Evolutionary conservation across 2,888 invertebrate genomes (phyloP).

Genomic region (Chrysotoxum bicinctum): DNA sequence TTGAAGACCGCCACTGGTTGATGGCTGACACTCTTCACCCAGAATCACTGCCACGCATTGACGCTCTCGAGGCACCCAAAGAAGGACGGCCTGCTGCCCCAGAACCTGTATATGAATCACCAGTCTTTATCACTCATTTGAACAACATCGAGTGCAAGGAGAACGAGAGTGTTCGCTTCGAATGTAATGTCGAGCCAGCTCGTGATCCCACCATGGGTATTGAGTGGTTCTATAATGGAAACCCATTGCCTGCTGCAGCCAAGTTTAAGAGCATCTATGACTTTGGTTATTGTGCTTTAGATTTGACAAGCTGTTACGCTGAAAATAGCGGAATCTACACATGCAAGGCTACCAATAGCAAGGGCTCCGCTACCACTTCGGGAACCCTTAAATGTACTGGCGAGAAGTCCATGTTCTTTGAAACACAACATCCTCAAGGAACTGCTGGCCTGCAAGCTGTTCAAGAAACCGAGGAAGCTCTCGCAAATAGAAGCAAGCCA

Average conservation of each 20-base stretch:
- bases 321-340: constrained; percentile 97
- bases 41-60: constrained; percentile 92
- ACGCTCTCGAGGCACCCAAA: constrained; percentile 91
- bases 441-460: constrained; percentile 94
- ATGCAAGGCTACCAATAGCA: constrained; percentile 93
- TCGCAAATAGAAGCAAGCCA: constrained; percentile 87
- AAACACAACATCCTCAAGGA: constrained; percentile 98
- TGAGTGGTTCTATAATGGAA: constrained; percentile 97
- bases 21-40: constrained; percentile 94
- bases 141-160: constrained; percentile 95
- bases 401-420: constrained; percentile 89
- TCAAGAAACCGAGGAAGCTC: constrained; percentile 92
- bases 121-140: constrained; percentile 94
- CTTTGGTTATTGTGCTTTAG: constrained; percentile 97
- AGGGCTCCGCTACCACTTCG: constrained; percentile 94
- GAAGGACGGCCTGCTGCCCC: constrained; percentile 86
- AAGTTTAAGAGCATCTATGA: constrained; percentile 96
- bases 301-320: constrained; percentile 92
- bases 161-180: constrained; percentile 93
- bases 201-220: constrained; percentile 94
- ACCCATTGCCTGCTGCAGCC: constrained; percentile 92
- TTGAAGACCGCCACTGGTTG: constrained; percentile 94
- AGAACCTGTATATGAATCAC: constrained; percentile 91
- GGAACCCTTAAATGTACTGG: constrained; percentile 93
- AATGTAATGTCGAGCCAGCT: constrained; percentile 95